phyloP scores from a whole-genome alignment of 2,113 vertebrate genomes.

The Lucifuga dentata region DNA sequence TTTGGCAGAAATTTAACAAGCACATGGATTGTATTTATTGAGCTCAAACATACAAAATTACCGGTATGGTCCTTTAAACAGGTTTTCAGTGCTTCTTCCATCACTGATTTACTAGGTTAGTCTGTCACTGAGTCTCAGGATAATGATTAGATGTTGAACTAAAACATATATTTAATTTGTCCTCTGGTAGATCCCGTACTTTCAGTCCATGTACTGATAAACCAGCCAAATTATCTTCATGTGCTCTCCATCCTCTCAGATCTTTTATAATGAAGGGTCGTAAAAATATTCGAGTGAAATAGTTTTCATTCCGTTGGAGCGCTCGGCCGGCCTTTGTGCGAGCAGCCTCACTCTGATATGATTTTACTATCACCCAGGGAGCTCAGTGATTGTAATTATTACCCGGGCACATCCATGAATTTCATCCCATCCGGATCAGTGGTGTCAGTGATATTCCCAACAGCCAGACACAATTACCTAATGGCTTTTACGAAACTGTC shows the following conservation, averaged over 20 bases:
- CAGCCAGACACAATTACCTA: constrained; percentile 47
- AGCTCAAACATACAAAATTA: too few species aligned
- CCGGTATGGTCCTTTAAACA: too few species aligned
- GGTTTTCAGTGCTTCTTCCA: too few species aligned
- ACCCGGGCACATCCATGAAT: constrained; percentile 51
- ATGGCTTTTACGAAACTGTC: constrained; percentile 35
- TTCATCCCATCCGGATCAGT: constrained; percentile 33
- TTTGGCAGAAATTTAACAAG: too few species aligned
- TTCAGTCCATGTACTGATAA: too few species aligned
- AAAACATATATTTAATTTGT: too few species aligned
- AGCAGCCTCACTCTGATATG: constrained; percentile 17
- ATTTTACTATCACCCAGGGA: constrained; percentile 45
- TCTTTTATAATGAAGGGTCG: constrained; percentile 43
- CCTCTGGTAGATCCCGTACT: too few species aligned
- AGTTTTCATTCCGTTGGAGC: constrained; percentile 35
- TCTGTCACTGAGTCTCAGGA: too few species aligned
- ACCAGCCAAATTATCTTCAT: too few species aligned
- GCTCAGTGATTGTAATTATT: constrained; percentile 58
- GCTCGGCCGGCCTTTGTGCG: constrained; percentile 28
- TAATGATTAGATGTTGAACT: too few species aligned
- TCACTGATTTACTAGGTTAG: too few species aligned
- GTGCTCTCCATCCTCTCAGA: constrained; percentile 21
- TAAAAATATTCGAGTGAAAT: constrained; percentile 32
- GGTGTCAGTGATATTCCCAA: constrained; percentile 47
- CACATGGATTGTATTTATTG: too few species aligned